Evolutionary conservation across 2,888 invertebrate species (phyloP).

Genomic region (Amaurobius ferox): DNA sequence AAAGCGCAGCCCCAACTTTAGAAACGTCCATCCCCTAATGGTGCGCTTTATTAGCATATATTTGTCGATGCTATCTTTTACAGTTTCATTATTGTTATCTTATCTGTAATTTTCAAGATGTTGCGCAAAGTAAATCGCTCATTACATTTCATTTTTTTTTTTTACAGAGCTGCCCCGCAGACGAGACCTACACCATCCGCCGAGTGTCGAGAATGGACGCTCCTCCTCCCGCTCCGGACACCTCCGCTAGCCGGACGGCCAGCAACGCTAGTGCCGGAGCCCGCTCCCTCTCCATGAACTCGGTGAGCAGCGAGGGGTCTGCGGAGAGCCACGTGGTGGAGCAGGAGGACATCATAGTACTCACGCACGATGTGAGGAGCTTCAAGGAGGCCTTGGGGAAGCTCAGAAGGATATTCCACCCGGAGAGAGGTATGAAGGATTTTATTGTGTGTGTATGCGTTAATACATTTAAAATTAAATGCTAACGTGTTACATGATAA

Average conservation of each 20-base stretch:
- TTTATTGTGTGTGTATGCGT: too few relatives aligned
- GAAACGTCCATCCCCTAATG: too few relatives aligned
- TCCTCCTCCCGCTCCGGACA: neutral
- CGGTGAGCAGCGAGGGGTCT: conserved; percentile 78
- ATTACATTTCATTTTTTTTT: too few relatives aligned
- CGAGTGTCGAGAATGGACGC: conserved; percentile 9
- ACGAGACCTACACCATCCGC: conserved; percentile 53
- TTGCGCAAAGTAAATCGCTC: too few relatives aligned
- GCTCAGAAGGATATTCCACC: conserved; percentile 78
- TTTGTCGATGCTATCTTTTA: too few relatives aligned
- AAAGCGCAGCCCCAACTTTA: too few relatives aligned
- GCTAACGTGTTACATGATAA: too few relatives aligned
- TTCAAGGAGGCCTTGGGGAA: conserved; percentile 79
- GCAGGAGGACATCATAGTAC: conserved; percentile 79
- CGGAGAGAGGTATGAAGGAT: conserved; percentile 77
- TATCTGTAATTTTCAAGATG: too few relatives aligned
- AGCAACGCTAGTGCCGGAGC: conserved; percentile 65
- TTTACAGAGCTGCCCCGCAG: conserved; percentile 59
- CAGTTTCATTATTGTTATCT: too few relatives aligned
- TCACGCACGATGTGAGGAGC: conserved; percentile 79
- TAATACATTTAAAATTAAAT: too few relatives aligned
- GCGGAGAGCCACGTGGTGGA: conserved; percentile 76
- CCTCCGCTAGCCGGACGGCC: conserved; percentile 54
- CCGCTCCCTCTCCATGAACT: conserved; percentile 77
- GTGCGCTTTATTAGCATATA: too few relatives aligned